Evolutionary conservation across 2,888 invertebrate genomes (phyloP).

Genomic region (Lycophotia porphyrea): DNA sequence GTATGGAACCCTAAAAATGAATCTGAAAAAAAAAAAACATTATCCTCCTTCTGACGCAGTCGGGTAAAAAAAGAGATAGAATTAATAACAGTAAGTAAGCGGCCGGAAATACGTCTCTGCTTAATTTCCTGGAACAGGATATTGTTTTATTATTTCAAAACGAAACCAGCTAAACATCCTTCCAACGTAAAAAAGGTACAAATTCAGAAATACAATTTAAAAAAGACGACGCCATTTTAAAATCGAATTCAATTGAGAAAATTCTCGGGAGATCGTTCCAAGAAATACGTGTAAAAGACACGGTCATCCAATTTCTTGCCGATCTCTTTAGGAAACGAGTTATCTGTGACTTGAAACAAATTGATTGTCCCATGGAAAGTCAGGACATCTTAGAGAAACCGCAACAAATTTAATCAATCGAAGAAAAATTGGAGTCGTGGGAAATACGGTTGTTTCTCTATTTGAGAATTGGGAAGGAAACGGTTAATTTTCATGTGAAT

Average conservation of each 20-base stretch:
- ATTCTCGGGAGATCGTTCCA: conserved; percentile 34
- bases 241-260: conserved; percentile 58
- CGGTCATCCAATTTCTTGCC: conserved; percentile 53
- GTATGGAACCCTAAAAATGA: no score
- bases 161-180: conserved; percentile 32
- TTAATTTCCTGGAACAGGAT: conserved; percentile 58
- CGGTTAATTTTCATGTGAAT: conserved; percentile 57
- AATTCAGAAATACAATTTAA: conserved; percentile 39
- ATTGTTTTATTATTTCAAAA: conserved; percentile 58
- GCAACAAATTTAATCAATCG: conserved; percentile 61
- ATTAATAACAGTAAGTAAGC: conserved; percentile 42
- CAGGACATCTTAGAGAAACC: conserved; percentile 36
- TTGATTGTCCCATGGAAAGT: conserved; percentile 64
- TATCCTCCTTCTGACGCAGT: no score
- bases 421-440: conserved; percentile 56
- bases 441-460: conserved; percentile 57
- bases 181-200: conserved; percentile 40
- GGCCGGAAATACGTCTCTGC: conserved; percentile 51
- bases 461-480: conserved; percentile 25
- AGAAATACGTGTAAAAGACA: conserved; percentile 56
- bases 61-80: conserved; percentile 35
- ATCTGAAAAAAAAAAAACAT: conserved; percentile 29
- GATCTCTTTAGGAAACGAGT: conserved; percentile 56
- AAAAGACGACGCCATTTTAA: conserved; percentile 45
- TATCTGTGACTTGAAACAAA: conserved; percentile 49